A percentile compares a stretch with the other conserved stretches of the same genome.
Evolutionary conservation across 1,140 invertebrate species (phyloP).

Genomic region (Lithobius niger): DNA sequence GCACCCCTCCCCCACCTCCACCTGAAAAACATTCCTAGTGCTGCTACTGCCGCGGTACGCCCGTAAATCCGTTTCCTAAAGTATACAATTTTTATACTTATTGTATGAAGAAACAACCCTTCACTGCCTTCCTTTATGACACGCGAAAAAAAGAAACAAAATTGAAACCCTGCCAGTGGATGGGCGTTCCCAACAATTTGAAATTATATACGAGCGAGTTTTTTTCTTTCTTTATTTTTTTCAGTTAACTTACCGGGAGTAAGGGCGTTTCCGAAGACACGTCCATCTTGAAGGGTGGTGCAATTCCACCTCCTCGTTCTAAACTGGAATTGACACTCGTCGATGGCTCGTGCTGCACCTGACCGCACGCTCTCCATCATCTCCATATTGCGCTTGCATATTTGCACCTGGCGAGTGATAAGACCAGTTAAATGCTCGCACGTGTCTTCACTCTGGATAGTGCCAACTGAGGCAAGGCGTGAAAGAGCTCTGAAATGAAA

Average conservation of each 20-base stretch:
- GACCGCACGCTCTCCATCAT: slow-evolving; percentile 35
- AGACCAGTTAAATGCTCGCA: neutral
- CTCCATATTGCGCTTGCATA: slow-evolving; percentile 3
- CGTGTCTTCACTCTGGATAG: neutral
- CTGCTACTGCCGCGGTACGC: too few species aligned
- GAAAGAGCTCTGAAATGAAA: slow-evolving; percentile 3
- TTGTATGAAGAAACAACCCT: too few species aligned
- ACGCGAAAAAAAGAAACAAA: too few species aligned
- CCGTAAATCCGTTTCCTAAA: too few species aligned
- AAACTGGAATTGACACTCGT: slow-evolving; percentile 84
- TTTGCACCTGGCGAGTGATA: neutral
- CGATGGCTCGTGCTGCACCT: slow-evolving; percentile 65
- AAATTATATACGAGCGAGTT: too few species aligned
- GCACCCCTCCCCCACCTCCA: too few species aligned
- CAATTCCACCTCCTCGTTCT: slow-evolving; percentile 80
- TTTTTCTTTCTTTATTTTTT: too few species aligned
- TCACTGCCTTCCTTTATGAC: too few species aligned
- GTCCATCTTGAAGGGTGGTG: slow-evolving; percentile 43
- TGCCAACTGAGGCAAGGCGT: neutral
- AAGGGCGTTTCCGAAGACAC: neutral
- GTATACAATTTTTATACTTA: too few species aligned
- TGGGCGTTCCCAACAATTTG: too few species aligned
- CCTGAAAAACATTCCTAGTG: too few species aligned
- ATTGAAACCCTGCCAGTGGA: too few species aligned
- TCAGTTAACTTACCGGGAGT: neutral